Evolutionary conservation across 2,113 vertebrate species (phyloP).

Genomic region (Mesembrinibis cayennensis): DNA sequence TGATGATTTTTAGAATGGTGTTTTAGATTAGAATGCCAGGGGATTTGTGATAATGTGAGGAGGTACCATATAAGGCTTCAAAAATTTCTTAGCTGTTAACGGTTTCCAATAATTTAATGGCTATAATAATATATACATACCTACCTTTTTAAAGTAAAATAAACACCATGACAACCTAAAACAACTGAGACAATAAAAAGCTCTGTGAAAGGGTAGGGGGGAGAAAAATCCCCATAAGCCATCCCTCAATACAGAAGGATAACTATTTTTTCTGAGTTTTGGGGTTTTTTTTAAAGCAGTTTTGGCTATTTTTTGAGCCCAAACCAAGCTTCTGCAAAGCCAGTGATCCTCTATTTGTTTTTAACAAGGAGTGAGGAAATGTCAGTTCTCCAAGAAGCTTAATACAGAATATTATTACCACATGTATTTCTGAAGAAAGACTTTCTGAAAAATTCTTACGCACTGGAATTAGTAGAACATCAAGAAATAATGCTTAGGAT

Average conservation of each 20-base stretch:
- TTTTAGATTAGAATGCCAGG: neutral
- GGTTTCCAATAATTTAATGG: neutral
- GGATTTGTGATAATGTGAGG: neutral
- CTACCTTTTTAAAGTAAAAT: neutral
- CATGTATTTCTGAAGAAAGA: slow-evolving; percentile 4
- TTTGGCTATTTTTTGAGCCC: neutral
- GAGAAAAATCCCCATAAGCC: neutral
- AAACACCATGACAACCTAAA: neutral
- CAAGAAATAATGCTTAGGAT: neutral
- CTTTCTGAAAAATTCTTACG: neutral
- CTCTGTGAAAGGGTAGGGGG: neutral
- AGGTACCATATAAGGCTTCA: neutral
- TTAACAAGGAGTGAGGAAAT: neutral
- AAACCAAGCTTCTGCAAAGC: slow-evolving; percentile 6
- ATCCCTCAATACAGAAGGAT: neutral
- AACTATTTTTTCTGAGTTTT: neutral
- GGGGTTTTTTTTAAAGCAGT: neutral
- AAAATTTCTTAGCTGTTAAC: neutral
- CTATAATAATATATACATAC: neutral
- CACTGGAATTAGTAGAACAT: neutral
- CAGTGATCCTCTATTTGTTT: slow-evolving; percentile 8
- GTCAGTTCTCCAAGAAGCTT: neutral
- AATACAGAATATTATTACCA: slow-evolving; percentile 14
- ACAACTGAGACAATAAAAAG: neutral
- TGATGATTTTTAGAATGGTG: neutral